Conservation (phyloP, 2,888 invertebrate species). For the Acleris literana region DNA sequence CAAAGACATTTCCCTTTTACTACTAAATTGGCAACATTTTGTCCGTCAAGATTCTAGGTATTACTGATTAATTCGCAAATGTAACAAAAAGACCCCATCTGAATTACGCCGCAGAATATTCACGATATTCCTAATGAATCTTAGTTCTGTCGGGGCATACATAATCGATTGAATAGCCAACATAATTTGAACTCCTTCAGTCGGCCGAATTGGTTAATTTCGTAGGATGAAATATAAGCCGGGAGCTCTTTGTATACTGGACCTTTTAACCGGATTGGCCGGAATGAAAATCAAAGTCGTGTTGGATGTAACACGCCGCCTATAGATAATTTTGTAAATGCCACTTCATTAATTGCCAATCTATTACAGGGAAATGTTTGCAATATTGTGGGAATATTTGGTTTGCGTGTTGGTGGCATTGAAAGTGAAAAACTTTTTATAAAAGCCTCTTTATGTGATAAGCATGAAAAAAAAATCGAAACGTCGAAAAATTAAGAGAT, state of each 20-base stretch:
- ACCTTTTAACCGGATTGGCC: slow-evolving; percentile 52
- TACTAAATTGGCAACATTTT: too few species aligned
- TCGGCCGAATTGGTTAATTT: slow-evolving; percentile 6
- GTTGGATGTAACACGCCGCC: slow-evolving; percentile 39
- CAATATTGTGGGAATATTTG: slow-evolving; percentile 13
- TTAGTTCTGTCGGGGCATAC: slow-evolving; percentile 25
- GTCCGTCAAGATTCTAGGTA: too few species aligned
- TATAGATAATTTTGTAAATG: slow-evolving; percentile 42
- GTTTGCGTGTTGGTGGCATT: background rate
- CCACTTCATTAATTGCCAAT: slow-evolving; percentile 34
- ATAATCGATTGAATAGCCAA: slow-evolving; percentile 23
- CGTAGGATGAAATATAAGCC: background rate
- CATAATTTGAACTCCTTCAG: slow-evolving; percentile 12
- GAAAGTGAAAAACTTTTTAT: background rate
- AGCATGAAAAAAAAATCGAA: too few species aligned
- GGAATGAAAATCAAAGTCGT: slow-evolving; percentile 39
- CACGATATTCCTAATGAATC: slow-evolving; percentile 22
- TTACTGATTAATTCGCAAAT: too few species aligned
- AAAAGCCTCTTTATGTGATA: background rate
- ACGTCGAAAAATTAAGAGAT: background rate
- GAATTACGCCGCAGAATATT: too few species aligned
- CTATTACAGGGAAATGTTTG: slow-evolving; percentile 24
- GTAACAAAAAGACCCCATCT: background rate
- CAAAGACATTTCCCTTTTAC: too few species aligned
- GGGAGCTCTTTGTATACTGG: slow-evolving; percentile 33